Percentiles rank a stretch among this genome's conserved stretches.
phyloP scores from a whole-genome alignment of 2,113 vertebrate species.

The Empidonax traillii region DNA sequence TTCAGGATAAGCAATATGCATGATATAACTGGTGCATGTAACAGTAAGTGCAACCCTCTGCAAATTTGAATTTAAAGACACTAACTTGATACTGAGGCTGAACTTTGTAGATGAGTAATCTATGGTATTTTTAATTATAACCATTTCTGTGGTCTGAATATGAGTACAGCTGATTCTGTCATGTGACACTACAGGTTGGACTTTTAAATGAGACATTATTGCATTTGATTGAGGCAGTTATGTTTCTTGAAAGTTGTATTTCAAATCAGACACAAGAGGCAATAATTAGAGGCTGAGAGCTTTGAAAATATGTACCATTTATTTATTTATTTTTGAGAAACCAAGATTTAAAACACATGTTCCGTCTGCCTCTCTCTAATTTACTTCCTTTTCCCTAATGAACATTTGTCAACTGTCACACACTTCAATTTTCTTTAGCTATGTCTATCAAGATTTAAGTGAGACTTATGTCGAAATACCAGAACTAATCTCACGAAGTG shows the following conservation, averaged over 20 bases:
- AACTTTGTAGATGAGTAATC: constrained; percentile 5
- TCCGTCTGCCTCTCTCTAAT: background rate
- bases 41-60: background rate
- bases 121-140: background rate
- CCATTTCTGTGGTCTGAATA: background rate
- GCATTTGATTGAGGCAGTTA: background rate
- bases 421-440: constrained; percentile 16
- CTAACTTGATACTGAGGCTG: background rate
- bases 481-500: background rate
- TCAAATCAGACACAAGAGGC: constrained; percentile 36
- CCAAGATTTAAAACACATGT: background rate
- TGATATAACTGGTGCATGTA: constrained; percentile 10
- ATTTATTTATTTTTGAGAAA: background rate
- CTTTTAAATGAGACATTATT: constrained; percentile 14
- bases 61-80: background rate
- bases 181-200: background rate
- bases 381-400: constrained; percentile 37
- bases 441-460: background rate
- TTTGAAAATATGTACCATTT: background rate
- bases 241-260: background rate
- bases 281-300: constrained; percentile 21
- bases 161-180: background rate
- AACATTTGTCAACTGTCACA: constrained; percentile 5
- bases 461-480: background rate
- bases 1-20: background rate